Conservation (phyloP, 2,797 vertebrate species). For the Anguilla obscura region DNA sequence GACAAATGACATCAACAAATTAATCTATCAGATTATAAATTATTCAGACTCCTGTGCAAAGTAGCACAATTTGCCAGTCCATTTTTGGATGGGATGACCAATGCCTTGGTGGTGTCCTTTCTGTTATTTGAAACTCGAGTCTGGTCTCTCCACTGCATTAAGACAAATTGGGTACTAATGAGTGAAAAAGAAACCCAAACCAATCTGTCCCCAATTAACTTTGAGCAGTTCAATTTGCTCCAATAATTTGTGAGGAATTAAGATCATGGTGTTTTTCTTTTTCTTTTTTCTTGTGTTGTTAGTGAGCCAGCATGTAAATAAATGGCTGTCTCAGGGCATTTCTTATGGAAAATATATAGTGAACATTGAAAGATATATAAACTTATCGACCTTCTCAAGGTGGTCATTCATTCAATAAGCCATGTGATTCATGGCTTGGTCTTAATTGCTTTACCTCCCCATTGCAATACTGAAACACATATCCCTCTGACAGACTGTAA, state of each 20-base stretch:
- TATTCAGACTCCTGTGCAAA: background rate
- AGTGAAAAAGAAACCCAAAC: conserved; percentile 2
- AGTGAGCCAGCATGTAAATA: background rate
- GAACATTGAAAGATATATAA: background rate
- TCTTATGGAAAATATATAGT: background rate
- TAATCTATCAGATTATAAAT: background rate
- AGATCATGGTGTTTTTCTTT: background rate
- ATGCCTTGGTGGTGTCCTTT: background rate
- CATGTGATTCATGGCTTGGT: background rate
- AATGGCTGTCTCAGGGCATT: background rate
- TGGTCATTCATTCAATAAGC: background rate
- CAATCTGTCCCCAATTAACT: background rate
- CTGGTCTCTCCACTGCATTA: background rate
- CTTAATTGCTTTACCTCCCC: background rate
- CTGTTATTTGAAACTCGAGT: background rate
- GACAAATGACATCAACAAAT: background rate
- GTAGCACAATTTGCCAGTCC: background rate
- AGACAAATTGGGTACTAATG: background rate
- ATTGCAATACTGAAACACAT: background rate
- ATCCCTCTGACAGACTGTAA: background rate
- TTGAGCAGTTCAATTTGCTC: background rate
- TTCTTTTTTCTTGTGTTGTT: background rate
- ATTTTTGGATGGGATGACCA: background rate
- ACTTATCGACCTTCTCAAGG: background rate
- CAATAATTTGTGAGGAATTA: background rate